phyloP scores from a whole-genome alignment of 2,113 vertebrate species.

The Ovibos moschatus region DNA sequence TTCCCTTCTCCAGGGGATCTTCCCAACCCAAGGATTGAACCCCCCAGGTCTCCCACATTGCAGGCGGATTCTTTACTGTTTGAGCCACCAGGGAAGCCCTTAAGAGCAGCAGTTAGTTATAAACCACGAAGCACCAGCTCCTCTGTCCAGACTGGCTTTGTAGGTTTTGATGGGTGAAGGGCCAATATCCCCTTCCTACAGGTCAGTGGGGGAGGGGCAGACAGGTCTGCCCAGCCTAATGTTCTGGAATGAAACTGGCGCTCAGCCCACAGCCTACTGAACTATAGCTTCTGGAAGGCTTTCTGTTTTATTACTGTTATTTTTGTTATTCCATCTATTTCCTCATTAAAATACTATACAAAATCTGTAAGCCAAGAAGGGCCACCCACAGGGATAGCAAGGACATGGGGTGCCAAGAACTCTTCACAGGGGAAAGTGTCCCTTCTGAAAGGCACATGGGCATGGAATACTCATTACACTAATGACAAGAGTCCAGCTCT shows the following conservation, averaged over 20 bases:
- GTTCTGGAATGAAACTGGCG: neutral
- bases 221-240: neutral
- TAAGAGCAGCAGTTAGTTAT: neutral
- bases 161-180: neutral
- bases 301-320: neutral
- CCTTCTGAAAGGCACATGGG: neutral
- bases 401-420: neutral
- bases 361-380: neutral
- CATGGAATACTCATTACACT: neutral
- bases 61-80: neutral
- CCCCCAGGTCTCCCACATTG: neutral
- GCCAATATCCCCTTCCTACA: neutral
- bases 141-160: neutral
- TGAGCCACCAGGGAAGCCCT: neutral
- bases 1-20: neutral
- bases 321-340: neutral
- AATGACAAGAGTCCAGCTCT: neutral
- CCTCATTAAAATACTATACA: neutral
- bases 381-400: neutral
- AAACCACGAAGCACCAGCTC: neutral
- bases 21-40: neutral
- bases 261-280: neutral
- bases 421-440: neutral
- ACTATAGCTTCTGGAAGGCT: neutral
- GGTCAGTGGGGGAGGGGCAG: neutral